Percentiles rank a stretch among this genome's conserved stretches.
These are phyloP conservation scores for Sebastolobus alascanus DNA, from an alignment of 2,797 vertebrate species.

Conservation along the genomic window DNA sequence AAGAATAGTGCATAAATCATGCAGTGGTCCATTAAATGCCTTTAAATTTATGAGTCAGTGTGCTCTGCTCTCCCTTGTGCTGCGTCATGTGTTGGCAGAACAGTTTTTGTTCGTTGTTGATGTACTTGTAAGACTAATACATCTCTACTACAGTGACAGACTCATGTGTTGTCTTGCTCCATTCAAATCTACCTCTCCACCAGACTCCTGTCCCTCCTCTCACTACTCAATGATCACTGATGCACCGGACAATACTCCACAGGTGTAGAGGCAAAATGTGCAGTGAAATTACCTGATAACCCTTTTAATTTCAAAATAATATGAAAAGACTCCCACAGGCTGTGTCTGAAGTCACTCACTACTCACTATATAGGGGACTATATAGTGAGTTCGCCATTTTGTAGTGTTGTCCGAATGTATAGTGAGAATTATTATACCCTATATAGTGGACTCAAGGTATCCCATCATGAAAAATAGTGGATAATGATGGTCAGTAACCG, in stretches of 20 bases:
- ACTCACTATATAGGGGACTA: too few relatives aligned
- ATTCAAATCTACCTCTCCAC: background rate
- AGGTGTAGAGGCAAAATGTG: background rate
- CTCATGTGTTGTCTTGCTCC: background rate
- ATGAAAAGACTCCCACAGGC: too few relatives aligned
- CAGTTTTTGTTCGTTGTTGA: constrained; percentile 18
- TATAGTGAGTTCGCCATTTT: too few relatives aligned
- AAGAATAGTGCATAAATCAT: constrained; percentile 4
- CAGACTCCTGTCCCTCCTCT: background rate
- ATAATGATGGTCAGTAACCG: too few relatives aligned
- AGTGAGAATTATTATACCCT: too few relatives aligned
- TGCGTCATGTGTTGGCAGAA: background rate
- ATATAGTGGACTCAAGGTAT: too few relatives aligned
- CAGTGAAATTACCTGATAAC: background rate
- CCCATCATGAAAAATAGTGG: too few relatives aligned
- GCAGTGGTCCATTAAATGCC: constrained; percentile 12
- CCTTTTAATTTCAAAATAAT: background rate
- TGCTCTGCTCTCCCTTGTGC: background rate
- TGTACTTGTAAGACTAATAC: background rate
- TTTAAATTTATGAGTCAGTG: background rate
- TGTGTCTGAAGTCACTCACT: too few relatives aligned
- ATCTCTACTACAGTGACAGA: background rate
- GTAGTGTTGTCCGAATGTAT: too few relatives aligned
- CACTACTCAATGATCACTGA: background rate
- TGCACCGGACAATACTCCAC: background rate